Base-by-base conservation (phyloP, 2,797 vertebrate genomes). In the Sitta carolinensis region DNA sequence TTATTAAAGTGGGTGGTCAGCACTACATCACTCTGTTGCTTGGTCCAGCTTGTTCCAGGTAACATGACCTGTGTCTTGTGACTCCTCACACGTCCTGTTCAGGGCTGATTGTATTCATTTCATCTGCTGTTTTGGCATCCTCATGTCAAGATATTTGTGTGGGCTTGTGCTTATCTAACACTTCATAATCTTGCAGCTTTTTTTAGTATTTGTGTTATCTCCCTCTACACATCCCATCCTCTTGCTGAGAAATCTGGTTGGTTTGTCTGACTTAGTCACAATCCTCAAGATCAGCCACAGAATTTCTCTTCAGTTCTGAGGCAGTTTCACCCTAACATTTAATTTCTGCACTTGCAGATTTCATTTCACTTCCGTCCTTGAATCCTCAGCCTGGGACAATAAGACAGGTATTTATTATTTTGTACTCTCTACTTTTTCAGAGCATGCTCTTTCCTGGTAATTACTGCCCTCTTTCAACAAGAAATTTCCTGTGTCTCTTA, bases 151-250 rank as follows among this genome's bases (percentile, higher is more conserved):
- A 52, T 48, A 27, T 27, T 62, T 48, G 66, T 30, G 55, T 34
- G 50, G 27, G 42, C 9, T 23, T 72, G 29, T 42, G 75, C 79
- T 91, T 96, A 87, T 93, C 90, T 93, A 16, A 50, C 75, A 76
- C 42, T 57, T 82, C 61, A 64, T 84, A 79, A 43, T 82, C 87
- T 91, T 79, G 78, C 58, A 78, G 85, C 78, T 84, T 84, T 87
- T 45, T 91, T 93, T 84, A 82, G 70, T 61, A 23, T 82, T 93
- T 59, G 10, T 36, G 18, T 84, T 95, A 52, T 87, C 82, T 94
- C 38, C 29, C 50, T 52, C 32, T 62, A 61, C 26, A 42, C 11
- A 30, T 68, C 25, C 45, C 19, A 20, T 87, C 18, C 47, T 84
- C 32, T 76, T 76, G 64, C 62, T 64, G 74, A 78, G 62, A 72